Evolutionary conservation across 2,797 vertebrate genomes (phyloP), one percentile per base, ranked within the genome.

Genomic region (Tamandua tetradactyla): DNA sequence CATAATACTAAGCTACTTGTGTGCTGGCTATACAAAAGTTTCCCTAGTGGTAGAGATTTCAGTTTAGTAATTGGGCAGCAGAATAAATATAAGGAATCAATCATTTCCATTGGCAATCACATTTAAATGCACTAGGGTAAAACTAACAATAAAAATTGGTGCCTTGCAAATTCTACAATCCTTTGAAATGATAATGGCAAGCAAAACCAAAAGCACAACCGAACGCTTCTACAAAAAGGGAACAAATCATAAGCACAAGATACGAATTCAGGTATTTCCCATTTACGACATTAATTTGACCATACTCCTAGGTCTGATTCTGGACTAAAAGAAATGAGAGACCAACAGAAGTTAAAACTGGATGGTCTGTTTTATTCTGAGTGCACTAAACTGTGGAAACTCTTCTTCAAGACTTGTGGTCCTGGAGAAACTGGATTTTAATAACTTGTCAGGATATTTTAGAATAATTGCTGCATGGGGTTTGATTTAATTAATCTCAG

Each of bases 401-500:
- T 25, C n/a, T 74, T 5, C 22, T 32, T 69, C 35, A 15, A 47
- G 27, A 66, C 94, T 74, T 52, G 78, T 0, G 23, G 68, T 76
- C 69, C 52, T 14, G 1, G 69, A 40, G 64, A 91, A 81, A 91
- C 68, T 90, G 6, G 1, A 75, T 82, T 94, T 96, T 94, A 94
- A 88, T 96, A 96, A 91, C 84, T 81, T 64, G 72, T 94, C 7
- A 44, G 87, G 91, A 85, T 96, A 81, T 84, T 94, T 95, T 81
- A 84, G 76, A 83, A 74, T 72, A 92, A 94, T 59, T 92, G 35
- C 59, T 79, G 75, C 91, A 93, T 71, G 55, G 66, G 75, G 69
- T 64, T 93, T 97, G 91, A 96, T 74, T 96, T 97, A 95, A 97
- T 96, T 95, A 95, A 97, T 94, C 86, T 97, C 96, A 93, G 87